Evolutionary conservation across 2,797 vertebrate genomes (phyloP).

Genomic region (Pseudochirops cupreus): DNA sequence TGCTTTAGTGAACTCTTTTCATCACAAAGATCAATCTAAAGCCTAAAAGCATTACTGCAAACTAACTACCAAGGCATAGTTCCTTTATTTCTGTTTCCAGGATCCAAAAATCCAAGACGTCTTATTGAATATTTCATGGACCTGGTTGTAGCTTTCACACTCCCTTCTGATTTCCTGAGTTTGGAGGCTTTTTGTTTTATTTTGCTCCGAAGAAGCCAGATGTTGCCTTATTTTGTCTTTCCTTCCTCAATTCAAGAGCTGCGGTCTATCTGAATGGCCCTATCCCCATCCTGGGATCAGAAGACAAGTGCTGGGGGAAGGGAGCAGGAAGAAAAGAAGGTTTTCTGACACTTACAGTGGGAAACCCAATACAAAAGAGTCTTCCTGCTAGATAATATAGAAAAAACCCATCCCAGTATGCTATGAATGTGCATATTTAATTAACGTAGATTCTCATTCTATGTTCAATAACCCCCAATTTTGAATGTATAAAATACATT

Average conservation of each 20-base stretch:
- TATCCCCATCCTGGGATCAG: neutral
- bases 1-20: conserved; percentile 17
- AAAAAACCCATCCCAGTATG: neutral
- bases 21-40: conserved; percentile 19
- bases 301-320: too few species aligned
- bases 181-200: conserved; percentile 31
- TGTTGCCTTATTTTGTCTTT: neutral
- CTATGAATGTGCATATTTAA: neutral
- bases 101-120: conserved; percentile 23
- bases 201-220: neutral
- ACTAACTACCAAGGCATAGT: conserved; percentile 8
- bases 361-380: neutral
- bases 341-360: neutral
- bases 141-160: neutral
- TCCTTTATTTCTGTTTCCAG: conserved; percentile 31
- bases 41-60: conserved; percentile 25
- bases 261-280: neutral
- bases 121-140: conserved; percentile 35
- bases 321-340: neutral
- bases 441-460: neutral
- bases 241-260: neutral
- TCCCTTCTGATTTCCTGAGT: neutral
- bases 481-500: neutral
- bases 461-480: conserved; percentile 11
- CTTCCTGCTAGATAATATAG: neutral